Base-by-base conservation (phyloP, 2,797 vertebrate genomes). In the Sciurus carolinensis region DNA sequence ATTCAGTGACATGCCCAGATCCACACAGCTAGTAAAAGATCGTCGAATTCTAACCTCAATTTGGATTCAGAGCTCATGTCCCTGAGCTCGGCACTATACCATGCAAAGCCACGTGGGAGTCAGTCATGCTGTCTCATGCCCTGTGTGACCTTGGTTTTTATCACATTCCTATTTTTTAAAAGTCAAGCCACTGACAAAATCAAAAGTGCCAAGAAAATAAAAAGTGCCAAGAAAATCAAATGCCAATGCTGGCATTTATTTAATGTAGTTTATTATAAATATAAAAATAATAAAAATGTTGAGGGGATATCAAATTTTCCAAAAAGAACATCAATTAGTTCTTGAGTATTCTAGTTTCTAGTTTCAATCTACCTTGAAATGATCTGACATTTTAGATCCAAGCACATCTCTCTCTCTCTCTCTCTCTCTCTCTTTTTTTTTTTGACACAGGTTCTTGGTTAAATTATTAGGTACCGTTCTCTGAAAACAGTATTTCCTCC, bases 331-430 rank as follows among this genome's bases (percentile, higher is more conserved):
- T 92, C 47, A 57, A 10, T 75, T 17, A 36, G 39, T 73, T 93
- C n/a, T 69, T 28, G 11, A 86, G 11, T 47, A n/a, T 80, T 81
- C 36, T 44, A 69, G 42, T 82, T 80, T 81, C 36, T 44, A 69
- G 42, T 82, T 96, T 84, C 77, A 91, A 33, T 73, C 57, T 64
- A 7, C 83, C 69, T 93, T 90, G 12, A 62, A 28, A 24, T 66
- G 52, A 90, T 82, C 66, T 72, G 87, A 57, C 52, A 86, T 76
- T 71, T 85, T 75, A 71, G n/a, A 90, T 80, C 8, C 3, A 81
- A 18, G 20, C 30, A 76, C 44, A 71, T 82, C 13, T 47, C 79
- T 71, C 9, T 47, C 39, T 39, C 39, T 39, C 39, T 39, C 39
- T 39, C 39, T 39, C 39, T 47, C 9, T 47, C 7, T 47, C 9